Evolutionary conservation across 1,140 invertebrate genomes (phyloP).

Genomic region (Geopemphigus sp.): DNA sequence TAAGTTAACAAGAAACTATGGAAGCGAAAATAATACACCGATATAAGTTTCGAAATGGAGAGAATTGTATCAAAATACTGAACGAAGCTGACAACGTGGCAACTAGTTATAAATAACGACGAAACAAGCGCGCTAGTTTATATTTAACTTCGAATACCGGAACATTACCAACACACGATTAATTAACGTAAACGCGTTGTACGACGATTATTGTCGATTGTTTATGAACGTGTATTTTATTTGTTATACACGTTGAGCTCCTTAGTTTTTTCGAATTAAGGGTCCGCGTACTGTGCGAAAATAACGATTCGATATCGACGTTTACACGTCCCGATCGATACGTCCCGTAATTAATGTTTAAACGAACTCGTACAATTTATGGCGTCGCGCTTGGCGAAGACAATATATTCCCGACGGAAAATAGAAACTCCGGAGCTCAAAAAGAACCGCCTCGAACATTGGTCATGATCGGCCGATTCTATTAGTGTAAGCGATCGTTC

Average conservation of each 20-base stretch:
- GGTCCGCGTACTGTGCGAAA: not conserved
- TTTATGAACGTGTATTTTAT: constrained; percentile 2
- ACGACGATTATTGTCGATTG: constrained; percentile 13
- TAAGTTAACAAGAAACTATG: not conserved
- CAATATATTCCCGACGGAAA: not conserved
- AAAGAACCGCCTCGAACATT: no score
- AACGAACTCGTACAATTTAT: constrained; percentile 18
- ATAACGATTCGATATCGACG: constrained; percentile 23
- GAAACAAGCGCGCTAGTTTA: constrained; percentile 5
- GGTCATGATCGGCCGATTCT: not conserved
- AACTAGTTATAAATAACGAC: constrained; percentile 21
- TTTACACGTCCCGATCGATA: constrained; percentile 13
- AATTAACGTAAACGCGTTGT: not conserved
- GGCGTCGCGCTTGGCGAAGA: constrained; percentile 14
- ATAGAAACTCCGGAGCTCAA: constrained; percentile 1
- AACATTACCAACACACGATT: not conserved
- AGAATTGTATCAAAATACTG: not conserved
- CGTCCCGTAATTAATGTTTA: not conserved
- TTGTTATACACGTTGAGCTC: not conserved
- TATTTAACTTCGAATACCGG: not conserved
- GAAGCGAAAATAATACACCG: not conserved
- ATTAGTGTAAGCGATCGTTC: not conserved
- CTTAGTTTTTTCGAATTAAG: not conserved
- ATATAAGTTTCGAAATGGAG: not conserved
- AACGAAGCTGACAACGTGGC: not conserved